phyloP scores from a whole-genome alignment of 2,888 invertebrate genomes.

The Eretmocerus hayati region DNA sequence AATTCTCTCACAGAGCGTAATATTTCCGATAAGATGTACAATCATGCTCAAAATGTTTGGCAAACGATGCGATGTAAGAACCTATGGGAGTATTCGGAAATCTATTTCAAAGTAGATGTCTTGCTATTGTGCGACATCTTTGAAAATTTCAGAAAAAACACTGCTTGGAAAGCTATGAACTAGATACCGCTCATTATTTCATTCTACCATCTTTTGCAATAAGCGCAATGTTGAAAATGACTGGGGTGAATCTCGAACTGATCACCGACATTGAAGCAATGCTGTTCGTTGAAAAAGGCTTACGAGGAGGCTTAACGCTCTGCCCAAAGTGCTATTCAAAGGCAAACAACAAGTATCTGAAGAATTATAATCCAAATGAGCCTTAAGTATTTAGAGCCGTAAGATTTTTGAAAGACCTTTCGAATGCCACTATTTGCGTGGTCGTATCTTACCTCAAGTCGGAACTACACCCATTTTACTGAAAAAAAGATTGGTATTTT shows the following conservation, averaged over 20 bases:
- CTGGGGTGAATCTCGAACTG: constrained; percentile 10
- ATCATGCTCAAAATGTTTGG: too few species aligned
- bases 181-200: constrained; percentile 18
- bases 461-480: too few species aligned
- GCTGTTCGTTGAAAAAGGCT: constrained; percentile 12
- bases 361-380: constrained; percentile 18
- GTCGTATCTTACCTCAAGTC: too few species aligned
- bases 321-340: constrained; percentile 11
- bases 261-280: constrained; percentile 14
- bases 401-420: too few species aligned
- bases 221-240: constrained; percentile 18
- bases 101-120: constrained; percentile 24
- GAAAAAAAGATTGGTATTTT: too few species aligned
- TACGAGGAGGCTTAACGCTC: constrained; percentile 7
- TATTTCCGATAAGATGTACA: too few species aligned
- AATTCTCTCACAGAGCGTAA: background rate
- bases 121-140: constrained; percentile 26
- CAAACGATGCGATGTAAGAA: background rate
- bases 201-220: constrained; percentile 17
- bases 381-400: constrained; percentile 10
- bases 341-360: constrained; percentile 25
- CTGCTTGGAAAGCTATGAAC: too few species aligned
- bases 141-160: constrained; percentile 17
- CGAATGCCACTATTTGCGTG: too few species aligned
- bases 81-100: constrained; percentile 30